Conservation (phyloP, 2,888 invertebrate genomes). For the Ochropacha duplaris region DNA sequence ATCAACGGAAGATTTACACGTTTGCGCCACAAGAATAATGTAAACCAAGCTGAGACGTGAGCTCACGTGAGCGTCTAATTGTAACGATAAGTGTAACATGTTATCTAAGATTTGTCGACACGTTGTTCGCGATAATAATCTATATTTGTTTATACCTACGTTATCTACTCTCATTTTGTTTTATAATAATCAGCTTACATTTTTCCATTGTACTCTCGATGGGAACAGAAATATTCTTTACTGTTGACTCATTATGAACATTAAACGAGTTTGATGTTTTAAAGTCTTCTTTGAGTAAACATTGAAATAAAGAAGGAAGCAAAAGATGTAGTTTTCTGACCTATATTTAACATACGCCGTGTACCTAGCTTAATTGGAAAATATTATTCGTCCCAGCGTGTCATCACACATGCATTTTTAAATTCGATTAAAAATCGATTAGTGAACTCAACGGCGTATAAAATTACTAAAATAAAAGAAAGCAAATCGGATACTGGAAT, state of each 20-base stretch:
- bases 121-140: neutral
- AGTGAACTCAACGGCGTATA: conserved; percentile 49
- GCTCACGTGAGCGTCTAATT: conserved; percentile 44
- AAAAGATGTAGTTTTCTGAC: neutral
- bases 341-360: too few relatives aligned
- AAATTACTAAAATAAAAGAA: conserved; percentile 69
- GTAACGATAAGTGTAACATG: conserved; percentile 13
- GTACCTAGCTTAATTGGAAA: neutral
- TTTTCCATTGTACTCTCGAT: neutral
- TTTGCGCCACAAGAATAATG: conserved; percentile 34
- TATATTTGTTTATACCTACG: neutral
- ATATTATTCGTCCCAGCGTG: neutral
- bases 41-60: conserved; percentile 37
- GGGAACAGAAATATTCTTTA: too few relatives aligned
- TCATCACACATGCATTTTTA: conserved; percentile 16
- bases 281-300: neutral
- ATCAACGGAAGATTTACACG: conserved; percentile 66
- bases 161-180: neutral
- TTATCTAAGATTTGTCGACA: conserved; percentile 1
- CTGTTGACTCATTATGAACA: neutral
- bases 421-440: conserved; percentile 54
- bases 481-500: conserved; percentile 66
- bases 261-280: neutral
- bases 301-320: neutral
- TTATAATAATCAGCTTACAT: neutral